Evolutionary conservation across 2,797 vertebrate genomes (phyloP).

Genomic region (Peromyscus nudipes): DNA sequence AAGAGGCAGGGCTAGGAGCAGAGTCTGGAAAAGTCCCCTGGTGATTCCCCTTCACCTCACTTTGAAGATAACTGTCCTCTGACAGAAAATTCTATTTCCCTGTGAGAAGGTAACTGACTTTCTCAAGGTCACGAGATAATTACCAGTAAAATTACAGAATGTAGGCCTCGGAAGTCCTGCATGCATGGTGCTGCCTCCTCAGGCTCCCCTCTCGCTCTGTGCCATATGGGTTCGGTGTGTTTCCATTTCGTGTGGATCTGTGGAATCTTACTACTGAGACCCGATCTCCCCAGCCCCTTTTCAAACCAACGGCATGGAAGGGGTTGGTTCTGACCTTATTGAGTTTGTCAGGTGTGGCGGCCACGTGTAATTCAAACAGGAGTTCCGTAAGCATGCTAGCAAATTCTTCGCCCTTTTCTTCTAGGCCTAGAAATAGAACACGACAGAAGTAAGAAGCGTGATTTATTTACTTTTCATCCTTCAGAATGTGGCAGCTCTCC

Average conservation of each 20-base stretch:
- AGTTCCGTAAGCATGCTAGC: slow-evolving; percentile 96
- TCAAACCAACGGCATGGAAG: not conserved
- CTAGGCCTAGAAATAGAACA: slow-evolving; percentile 79
- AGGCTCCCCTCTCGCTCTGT: accelerated
- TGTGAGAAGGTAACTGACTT: not conserved
- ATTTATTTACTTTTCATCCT: slow-evolving; percentile 56
- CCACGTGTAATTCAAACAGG: slow-evolving; percentile 97
- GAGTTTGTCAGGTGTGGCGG: slow-evolving; percentile 98
- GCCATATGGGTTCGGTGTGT: not conserved
- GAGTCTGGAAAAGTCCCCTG: not conserved
- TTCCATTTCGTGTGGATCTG: slow-evolving; percentile 1
- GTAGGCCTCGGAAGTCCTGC: not conserved
- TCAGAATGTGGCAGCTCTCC: slow-evolving; percentile 1
- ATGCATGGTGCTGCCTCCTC: not conserved
- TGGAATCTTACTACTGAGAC: not conserved
- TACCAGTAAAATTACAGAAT: not conserved
- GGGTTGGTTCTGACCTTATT: slow-evolving; percentile 92
- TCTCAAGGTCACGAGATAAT: slow-evolving; percentile 61
- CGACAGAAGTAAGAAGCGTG: slow-evolving; percentile 38
- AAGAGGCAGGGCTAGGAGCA: not conserved
- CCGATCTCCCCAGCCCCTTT: not conserved
- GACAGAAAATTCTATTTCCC: not conserved
- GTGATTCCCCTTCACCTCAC: not conserved
- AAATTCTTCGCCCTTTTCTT: slow-evolving; percentile 94
- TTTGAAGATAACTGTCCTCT: not conserved